These are phyloP conservation scores for Linnaemya tessellans DNA, from an alignment of 2,888 invertebrate species.

Conservation along the genomic window DNA sequence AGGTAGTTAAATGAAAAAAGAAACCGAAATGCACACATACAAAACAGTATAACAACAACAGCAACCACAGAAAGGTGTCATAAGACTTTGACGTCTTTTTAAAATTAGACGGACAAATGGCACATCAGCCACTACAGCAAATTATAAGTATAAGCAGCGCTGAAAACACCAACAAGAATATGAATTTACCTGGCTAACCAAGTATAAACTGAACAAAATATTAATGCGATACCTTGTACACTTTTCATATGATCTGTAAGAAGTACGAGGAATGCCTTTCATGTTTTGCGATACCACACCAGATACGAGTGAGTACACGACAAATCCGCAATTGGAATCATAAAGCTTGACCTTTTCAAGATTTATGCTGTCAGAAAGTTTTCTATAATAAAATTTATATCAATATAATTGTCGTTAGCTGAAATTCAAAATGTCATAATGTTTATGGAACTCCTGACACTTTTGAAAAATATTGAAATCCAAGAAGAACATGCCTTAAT, in stretches of 20 bases:
- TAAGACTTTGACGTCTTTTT: conserved; percentile 40
- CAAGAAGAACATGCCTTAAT: no score
- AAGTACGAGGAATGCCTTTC: background rate
- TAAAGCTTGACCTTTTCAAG: no score
- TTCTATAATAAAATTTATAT: no score
- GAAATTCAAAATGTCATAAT: no score
- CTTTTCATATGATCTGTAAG: background rate
- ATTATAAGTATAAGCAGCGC: background rate
- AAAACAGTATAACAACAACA: background rate
- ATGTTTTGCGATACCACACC: background rate
- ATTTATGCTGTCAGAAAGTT: no score
- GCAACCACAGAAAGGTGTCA: conserved; percentile 29
- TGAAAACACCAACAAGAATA: background rate
- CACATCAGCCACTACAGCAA: background rate
- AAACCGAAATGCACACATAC: background rate
- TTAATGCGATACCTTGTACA: background rate
- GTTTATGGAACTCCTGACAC: no score
- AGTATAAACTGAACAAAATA: conserved; percentile 40
- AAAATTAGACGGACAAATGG: conserved; percentile 25
- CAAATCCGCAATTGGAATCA: no score
- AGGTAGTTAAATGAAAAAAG: background rate
- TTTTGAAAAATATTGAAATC: no score
- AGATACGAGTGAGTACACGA: background rate
- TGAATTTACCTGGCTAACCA: conserved; percentile 30
- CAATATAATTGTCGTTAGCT: no score